These are phyloP conservation scores for Syngnathus rostellatus DNA, from an alignment of 2,797 vertebrate genomes.

Conservation along the genomic window DNA sequence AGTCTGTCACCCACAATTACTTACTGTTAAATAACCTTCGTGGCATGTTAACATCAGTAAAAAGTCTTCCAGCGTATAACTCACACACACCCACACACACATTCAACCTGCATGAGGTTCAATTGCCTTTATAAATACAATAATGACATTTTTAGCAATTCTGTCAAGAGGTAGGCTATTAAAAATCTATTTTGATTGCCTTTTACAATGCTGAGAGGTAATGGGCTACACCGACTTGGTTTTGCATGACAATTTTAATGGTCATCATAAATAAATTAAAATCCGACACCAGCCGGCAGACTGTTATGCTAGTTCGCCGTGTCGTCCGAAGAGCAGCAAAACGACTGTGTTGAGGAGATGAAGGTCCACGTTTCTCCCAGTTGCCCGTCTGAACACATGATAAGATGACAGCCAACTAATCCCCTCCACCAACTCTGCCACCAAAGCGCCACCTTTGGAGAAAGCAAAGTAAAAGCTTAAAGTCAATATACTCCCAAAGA, in stretches of 20 bases:
- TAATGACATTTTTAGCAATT: neutral
- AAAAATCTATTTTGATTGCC: neutral
- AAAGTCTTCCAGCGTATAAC: neutral
- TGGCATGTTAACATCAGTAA: constrained; percentile 1
- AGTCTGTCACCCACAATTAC: constrained; percentile 3
- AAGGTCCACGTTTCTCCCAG: constrained; percentile 6
- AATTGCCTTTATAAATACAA: neutral
- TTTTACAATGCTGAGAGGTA: neutral
- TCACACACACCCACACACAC: neutral
- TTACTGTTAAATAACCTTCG: constrained; percentile 1
- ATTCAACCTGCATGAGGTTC: neutral
- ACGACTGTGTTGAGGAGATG: constrained; percentile 45
- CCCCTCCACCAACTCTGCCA: constrained; percentile 27
- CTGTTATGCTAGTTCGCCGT: neutral
- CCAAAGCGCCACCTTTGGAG: constrained; percentile 6
- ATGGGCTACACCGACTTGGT: neutral
- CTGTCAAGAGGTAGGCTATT: neutral
- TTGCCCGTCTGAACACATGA: constrained; percentile 42
- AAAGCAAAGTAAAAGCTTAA: constrained; percentile 41
- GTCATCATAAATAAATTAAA: neutral
- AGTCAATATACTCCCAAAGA: constrained; percentile 57
- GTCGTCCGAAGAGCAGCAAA: constrained; percentile 30
- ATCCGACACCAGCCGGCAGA: too few species aligned
- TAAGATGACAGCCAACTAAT: constrained; percentile 64
- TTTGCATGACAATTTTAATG: too few species aligned